These are phyloP conservation scores for Orientallactaga bullata DNA, from an alignment of 2,113 vertebrate species.

Conservation along the genomic window DNA sequence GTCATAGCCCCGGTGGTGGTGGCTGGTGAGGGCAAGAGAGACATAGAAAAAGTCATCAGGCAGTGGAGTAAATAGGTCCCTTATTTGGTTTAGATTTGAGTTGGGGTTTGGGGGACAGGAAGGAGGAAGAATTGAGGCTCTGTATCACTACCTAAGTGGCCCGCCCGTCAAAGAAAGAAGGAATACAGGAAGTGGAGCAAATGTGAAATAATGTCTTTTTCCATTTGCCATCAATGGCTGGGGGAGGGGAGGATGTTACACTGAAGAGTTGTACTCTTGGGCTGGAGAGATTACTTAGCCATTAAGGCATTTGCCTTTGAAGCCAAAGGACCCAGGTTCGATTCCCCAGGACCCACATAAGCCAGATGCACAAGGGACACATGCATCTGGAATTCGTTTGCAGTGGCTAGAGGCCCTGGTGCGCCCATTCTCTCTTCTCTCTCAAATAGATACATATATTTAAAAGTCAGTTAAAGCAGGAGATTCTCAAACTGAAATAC, in stretches of 20 bases:
- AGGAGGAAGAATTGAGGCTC: not conserved
- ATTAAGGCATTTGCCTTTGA: too few species aligned
- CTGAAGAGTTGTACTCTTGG: not conserved
- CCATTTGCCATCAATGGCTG: not conserved
- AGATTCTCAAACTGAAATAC: not conserved
- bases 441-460: not conserved
- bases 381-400: too few species aligned
- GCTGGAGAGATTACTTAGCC: too few species aligned
- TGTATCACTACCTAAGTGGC: not conserved
- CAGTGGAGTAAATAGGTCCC: not conserved
- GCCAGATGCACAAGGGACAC: too few species aligned
- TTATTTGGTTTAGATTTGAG: not conserved
- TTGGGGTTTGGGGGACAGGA: not conserved
- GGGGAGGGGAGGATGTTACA: slow-evolving; percentile 25
- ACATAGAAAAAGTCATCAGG: not conserved
- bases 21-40: not conserved
- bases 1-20: rapidly evolving
- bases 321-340: too few species aligned
- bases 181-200: not conserved
- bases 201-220: not conserved
- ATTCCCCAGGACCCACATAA: too few species aligned
- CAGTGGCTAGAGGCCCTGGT: too few species aligned
- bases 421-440: too few species aligned
- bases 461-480: not conserved
- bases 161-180: not conserved